Evolutionary conservation across 2,888 invertebrate species (phyloP), one percentile per base, ranked within the genome.

Genomic region (Scaptomyza caliginosa): DNA sequence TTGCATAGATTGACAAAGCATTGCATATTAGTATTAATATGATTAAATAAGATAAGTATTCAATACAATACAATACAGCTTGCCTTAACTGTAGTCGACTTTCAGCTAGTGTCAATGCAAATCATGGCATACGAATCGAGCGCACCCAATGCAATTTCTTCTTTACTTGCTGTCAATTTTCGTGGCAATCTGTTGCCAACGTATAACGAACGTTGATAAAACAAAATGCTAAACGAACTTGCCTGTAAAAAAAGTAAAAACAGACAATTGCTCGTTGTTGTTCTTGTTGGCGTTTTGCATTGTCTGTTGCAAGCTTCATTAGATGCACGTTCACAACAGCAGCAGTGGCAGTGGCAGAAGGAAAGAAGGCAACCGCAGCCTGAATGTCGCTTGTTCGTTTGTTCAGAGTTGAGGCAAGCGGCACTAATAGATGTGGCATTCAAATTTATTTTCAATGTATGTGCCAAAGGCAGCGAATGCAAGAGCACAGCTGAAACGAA

Each of bases 291-390:
- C 39, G 38, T 24, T 64, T 42, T 56, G 65, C 55, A 69, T 69
- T 72, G 70, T 76, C 75, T 70, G 79, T 46, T 51, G 76, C 71
- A 76, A 78, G 76, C 76, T 78, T 76, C 76, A 78, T 76, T 76
- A 76, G 75, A 64, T 54, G 75, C 60, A 54, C 39, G 74, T 52
- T 45, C 24, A 11, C 30, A 16, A 24, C n/a, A 23, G 40, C 8
- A 28, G 2, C 8, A 38, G 23, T 32, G 34, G 17, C 32, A 26
- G 42, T 0, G 13, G 48, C 30, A 40, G 19, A 42, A 21, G 39
- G 34, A 40, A 32, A 28, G 6, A 19, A 38, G 32, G 17, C 39
- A 11, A 43, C 17, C 26, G 30, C 48, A 30, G 21, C 55, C 54
- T 60, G 45, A 24, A 2, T 38, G 39, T 32, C 23, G 46, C 19